These are phyloP conservation scores for Platysteira castanea DNA, from an alignment of 2,113 vertebrate species.

Conservation along the genomic window DNA sequence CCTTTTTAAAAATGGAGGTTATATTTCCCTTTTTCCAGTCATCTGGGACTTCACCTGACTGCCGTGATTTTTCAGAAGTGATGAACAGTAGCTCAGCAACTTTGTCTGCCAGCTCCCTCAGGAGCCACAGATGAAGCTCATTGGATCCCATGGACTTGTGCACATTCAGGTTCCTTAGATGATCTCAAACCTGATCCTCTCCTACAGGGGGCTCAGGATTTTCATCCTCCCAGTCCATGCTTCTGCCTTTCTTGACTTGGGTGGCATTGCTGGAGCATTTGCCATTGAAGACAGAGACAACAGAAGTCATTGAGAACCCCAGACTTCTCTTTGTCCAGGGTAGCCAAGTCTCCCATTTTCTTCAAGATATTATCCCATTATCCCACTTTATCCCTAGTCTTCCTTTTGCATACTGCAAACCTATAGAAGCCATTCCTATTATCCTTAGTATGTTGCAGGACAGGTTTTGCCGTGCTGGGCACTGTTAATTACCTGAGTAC, in stretches of 20 bases:
- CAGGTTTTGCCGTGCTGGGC: neutral
- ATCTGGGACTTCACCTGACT: neutral
- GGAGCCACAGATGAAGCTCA: rapidly evolving
- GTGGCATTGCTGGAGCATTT: neutral
- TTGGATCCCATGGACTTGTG: neutral
- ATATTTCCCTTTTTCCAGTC: neutral
- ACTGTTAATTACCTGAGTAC: neutral
- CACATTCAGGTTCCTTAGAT: neutral
- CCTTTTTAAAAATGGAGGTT: neutral
- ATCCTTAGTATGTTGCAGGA: neutral
- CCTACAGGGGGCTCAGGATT: neutral
- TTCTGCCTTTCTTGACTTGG: neutral
- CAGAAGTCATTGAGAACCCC: neutral
- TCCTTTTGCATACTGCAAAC: neutral
- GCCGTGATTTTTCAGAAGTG: neutral
- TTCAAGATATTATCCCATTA: neutral
- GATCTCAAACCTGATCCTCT: neutral
- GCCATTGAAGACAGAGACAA: neutral
- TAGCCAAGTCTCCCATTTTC: neutral
- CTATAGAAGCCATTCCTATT: neutral
- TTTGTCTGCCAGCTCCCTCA: neutral
- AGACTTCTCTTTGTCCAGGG: neutral
- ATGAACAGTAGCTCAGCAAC: neutral
- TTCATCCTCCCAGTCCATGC: neutral
- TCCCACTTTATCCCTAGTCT: neutral